phyloP scores from a whole-genome alignment of 2,797 vertebrate species.

The Miichthys miiuy region DNA sequence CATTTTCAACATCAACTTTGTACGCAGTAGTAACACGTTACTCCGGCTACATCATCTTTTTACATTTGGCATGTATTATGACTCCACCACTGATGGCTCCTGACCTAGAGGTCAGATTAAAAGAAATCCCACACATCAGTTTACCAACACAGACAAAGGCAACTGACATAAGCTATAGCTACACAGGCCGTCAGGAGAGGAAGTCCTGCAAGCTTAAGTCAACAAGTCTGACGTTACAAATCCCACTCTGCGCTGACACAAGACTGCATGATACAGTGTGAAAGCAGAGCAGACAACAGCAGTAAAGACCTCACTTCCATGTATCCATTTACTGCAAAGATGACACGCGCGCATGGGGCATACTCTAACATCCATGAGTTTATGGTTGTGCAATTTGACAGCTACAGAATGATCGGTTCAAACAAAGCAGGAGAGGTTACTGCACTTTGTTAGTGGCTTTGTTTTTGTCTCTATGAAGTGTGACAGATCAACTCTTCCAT shows the following conservation, averaged over 20 bases:
- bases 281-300: constrained; percentile 17
- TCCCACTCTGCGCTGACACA: constrained; percentile 34
- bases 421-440: background rate
- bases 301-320: constrained; percentile 3
- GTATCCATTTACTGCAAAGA: background rate
- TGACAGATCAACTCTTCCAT: background rate
- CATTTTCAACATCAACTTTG: background rate
- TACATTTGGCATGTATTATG: background rate
- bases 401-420: background rate
- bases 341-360: background rate
- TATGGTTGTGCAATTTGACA: background rate
- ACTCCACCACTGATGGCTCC: background rate
- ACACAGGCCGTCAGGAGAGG: constrained; percentile 52
- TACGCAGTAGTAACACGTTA: background rate
- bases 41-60: background rate
- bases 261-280: constrained; percentile 1
- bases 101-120: constrained; percentile 1
- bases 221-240: constrained; percentile 64
- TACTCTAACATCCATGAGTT: background rate
- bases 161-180: constrained; percentile 13
- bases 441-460: background rate
- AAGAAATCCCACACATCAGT: constrained; percentile 20
- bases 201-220: constrained; percentile 61
- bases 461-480: background rate
- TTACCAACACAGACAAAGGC: constrained; percentile 45